Evolutionary conservation across 2,888 invertebrate species (phyloP), one percentile per base, ranked within the genome.

Genomic region (Leucania comma): DNA sequence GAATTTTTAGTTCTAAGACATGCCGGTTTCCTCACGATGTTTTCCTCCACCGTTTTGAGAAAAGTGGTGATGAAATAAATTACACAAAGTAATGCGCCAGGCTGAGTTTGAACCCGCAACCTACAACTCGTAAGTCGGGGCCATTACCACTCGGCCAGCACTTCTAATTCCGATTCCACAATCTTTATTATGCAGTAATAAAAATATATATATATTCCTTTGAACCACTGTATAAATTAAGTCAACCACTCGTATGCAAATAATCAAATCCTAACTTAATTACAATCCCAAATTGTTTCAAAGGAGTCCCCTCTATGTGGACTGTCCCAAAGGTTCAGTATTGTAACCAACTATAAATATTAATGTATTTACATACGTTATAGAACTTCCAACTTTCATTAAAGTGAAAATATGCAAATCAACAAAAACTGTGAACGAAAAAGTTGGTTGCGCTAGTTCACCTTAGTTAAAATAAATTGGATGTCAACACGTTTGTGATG

Each of bases 291-390:
- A 84, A 85, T 84, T 81, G 79, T 82, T 84, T 86, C 82, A 89
- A 88, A 88, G 85, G 81, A 83, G 70, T 32, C 72, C 68, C 74
- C 81, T 78, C 77, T 63, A 68, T 71, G 72, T 70, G 66, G 69
- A 84, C 69, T 71, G 75, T 86, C 89, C 87, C 87, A 82, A 82
- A 83, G 89, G 88, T 57, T 72, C 65, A 80, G 90, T 84, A 87
- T 90, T 90, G 88, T 93, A 91, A 92, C 93, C 88, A 91, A 87
- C 88, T 89, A 93, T 94, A 92, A 93, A 94, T 93, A 93, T 93
- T 93, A 90, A 94, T 93, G 87, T 85, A 89, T 87, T 88, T 87
- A 84, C 87, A 86, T 69, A 87, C 82, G 80, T 69, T 78, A 80
- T 72, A 79, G 63, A 76, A 77, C 78, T 76, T 63, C 65, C 61